Percentiles rank a stretch among this genome's conserved stretches.
phyloP scores from a whole-genome alignment of 2,113 vertebrate species.

The Cochlearius cochlearius region DNA sequence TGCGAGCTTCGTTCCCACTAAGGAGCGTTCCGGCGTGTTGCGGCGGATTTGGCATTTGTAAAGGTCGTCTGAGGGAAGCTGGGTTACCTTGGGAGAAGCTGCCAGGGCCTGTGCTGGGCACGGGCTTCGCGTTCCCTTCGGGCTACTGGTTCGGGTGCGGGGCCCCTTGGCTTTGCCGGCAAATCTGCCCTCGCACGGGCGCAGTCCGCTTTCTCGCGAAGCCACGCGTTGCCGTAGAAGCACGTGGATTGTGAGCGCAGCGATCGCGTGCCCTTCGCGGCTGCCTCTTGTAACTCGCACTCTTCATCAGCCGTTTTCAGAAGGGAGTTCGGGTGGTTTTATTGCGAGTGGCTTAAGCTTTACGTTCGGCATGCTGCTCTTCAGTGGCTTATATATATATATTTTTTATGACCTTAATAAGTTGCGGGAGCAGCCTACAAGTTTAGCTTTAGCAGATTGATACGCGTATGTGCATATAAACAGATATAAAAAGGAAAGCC shows the following conservation, averaged over 20 bases:
- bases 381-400: not conserved
- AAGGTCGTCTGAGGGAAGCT: not conserved
- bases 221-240: not conserved
- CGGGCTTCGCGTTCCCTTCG: fast-evolving
- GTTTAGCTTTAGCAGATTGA: not conserved
- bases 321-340: not conserved
- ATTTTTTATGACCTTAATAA: not conserved
- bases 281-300: not conserved
- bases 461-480: not conserved
- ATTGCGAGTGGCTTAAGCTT: not conserved
- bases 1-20: fast-evolving
- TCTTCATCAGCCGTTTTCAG: not conserved
- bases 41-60: not conserved
- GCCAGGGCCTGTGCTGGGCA: not conserved
- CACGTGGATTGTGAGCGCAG: not conserved
- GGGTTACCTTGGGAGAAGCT: not conserved
- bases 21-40: fast-evolving
- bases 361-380: fast-evolving
- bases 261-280: not conserved
- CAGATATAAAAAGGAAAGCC: not conserved
- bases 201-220: not conserved
- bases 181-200: not conserved
- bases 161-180: not conserved
- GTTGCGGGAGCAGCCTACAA: not conserved
- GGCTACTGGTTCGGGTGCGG: not conserved